Conservation (phyloP, 1,140 invertebrate species). For the Telenomus remus region DNA sequence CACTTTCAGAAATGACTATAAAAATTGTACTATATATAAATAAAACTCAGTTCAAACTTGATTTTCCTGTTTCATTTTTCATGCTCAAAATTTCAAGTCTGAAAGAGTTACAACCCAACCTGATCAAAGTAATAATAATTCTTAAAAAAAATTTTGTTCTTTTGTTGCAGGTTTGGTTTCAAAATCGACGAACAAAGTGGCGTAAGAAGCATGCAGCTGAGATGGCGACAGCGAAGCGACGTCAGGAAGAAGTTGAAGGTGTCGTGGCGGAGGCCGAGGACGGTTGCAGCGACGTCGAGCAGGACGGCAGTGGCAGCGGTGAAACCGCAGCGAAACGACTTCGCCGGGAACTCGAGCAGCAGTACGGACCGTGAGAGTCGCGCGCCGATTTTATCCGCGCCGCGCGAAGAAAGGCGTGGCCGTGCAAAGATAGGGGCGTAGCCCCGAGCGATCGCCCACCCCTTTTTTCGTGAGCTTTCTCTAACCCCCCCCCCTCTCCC, state of each 20-base stretch:
- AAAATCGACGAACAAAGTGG: conserved; percentile 99
- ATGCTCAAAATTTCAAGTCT: no score
- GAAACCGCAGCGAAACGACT: conserved; percentile 76
- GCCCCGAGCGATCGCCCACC: conserved; percentile 12
- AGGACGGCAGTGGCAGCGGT: conserved; percentile 62
- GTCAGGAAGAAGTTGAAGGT: conserved; percentile 94
- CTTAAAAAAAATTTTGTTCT: no score
- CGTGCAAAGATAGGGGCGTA: conserved; percentile 59
- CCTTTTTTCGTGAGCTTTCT: not conserved
- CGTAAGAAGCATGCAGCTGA: conserved; percentile 99
- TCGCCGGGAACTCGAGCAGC: conserved; percentile 76
- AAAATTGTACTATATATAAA: no score
- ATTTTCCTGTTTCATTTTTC: no score
- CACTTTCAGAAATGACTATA: no score
- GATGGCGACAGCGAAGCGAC: conserved; percentile 97
- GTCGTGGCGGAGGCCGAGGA: conserved; percentile 80
- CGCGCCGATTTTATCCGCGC: conserved; percentile 42
- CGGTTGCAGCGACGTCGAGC: conserved; percentile 81
- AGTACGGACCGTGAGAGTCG: conserved; percentile 70
- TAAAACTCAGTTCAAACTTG: no score
- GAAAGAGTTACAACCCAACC: no score
- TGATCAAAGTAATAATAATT: no score
- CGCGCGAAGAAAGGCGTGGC: conserved; percentile 64
- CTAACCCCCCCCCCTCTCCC: conserved; percentile 6
- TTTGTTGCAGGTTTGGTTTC: conserved; percentile 95